A percentile compares a stretch with the other conserved stretches of the same genome.
Conservation (phyloP, 2,797 vertebrate species). For the Otus scops region DNA sequence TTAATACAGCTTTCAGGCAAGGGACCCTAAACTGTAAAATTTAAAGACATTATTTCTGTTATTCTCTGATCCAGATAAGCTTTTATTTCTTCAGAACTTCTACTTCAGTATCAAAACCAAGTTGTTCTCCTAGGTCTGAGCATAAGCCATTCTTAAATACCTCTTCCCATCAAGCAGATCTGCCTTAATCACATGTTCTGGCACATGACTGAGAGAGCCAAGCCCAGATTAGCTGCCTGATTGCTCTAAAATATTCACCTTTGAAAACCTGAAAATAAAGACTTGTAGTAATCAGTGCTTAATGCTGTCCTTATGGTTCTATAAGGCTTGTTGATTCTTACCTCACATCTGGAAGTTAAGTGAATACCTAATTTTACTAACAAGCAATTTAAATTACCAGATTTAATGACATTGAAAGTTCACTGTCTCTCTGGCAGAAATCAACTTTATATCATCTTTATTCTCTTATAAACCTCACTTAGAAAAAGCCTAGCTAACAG, state of each 20-base stretch:
- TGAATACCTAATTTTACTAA: background rate
- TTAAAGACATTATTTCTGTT: background rate
- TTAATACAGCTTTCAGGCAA: background rate
- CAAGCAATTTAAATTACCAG: background rate
- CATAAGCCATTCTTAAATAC: background rate
- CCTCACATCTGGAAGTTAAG: background rate
- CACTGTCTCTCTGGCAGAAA: background rate
- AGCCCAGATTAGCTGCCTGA: background rate
- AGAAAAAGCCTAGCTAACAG: background rate
- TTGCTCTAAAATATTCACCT: background rate
- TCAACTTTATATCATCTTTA: background rate
- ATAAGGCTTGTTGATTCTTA: background rate
- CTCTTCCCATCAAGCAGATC: background rate
- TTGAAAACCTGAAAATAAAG: background rate
- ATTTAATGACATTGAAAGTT: background rate
- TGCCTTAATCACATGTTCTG: background rate
- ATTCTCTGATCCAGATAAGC: background rate
- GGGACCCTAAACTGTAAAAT: background rate
- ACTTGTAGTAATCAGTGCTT: background rate
- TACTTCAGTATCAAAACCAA: background rate
- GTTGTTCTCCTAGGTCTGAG: accelerated
- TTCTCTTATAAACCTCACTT: background rate
- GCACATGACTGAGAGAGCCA: background rate
- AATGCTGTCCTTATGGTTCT: background rate
- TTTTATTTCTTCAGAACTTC: background rate